phyloP scores from a whole-genome alignment of 2,888 invertebrate species.

The Pseudanteris insignis region DNA sequence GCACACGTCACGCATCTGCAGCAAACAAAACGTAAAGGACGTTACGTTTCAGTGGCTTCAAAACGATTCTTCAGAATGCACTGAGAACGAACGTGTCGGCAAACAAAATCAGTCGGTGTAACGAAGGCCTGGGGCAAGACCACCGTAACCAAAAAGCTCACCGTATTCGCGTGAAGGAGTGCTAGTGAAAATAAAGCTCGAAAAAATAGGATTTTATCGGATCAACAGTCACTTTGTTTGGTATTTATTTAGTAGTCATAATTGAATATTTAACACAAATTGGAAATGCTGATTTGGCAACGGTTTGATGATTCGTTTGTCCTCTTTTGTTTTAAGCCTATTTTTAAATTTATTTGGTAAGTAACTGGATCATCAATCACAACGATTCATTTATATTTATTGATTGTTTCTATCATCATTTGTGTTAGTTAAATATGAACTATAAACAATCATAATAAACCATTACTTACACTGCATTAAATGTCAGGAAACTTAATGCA shows the following conservation, averaged over 20 bases:
- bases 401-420: no score
- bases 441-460: no score
- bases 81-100: slow-evolving; percentile 61
- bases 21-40: slow-evolving; percentile 42
- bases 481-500: no score
- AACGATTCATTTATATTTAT: no score
- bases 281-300: neutral
- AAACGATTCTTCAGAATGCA: slow-evolving; percentile 63
- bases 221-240: slow-evolving; percentile 9
- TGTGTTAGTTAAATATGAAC: no score
- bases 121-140: slow-evolving; percentile 46
- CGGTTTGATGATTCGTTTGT: no score
- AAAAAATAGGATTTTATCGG: slow-evolving; percentile 10
- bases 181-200: slow-evolving; percentile 5
- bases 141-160: slow-evolving; percentile 38
- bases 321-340: no score
- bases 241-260: neutral
- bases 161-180: slow-evolving; percentile 24
- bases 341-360: no score
- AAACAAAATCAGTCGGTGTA: slow-evolving; percentile 62
- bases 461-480: no score
- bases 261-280: slow-evolving; percentile 26
- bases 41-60: slow-evolving; percentile 60
- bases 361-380: no score
- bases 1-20: slow-evolving; percentile 40